Conservation (phyloP, 2,888 invertebrate genomes). For the Xanthostigma xanthostigma region DNA sequence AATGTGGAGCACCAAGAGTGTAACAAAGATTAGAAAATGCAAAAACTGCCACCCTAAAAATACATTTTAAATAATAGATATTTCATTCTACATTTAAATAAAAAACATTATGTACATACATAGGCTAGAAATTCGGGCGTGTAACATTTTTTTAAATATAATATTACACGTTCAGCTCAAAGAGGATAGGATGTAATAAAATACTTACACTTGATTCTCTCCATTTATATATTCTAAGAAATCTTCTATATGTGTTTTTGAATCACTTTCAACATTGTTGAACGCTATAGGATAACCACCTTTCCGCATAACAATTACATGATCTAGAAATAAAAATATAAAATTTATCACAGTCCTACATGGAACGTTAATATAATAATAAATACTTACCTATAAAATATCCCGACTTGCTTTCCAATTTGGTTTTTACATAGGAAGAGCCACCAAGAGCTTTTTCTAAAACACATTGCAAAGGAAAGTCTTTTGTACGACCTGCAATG, state of each 20-base stretch:
- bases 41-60: constrained; percentile 42
- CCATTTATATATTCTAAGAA: constrained; percentile 13
- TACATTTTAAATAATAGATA: too few relatives aligned
- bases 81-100: too few relatives aligned
- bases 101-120: too few relatives aligned
- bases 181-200: neutral
- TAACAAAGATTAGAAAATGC: constrained; percentile 37
- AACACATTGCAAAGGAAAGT: constrained; percentile 30
- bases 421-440: constrained; percentile 33
- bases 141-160: neutral
- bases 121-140: too few relatives aligned
- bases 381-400: constrained; percentile 19
- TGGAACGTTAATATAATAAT: neutral
- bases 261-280: constrained; percentile 15
- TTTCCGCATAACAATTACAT: constrained; percentile 34
- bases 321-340: constrained; percentile 25
- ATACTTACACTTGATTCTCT: constrained; percentile 31
- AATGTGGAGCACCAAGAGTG: constrained; percentile 39
- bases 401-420: constrained; percentile 32
- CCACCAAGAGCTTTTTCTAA: constrained; percentile 42
- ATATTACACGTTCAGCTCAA: too few relatives aligned
- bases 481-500: constrained; percentile 10
- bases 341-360: too few relatives aligned
- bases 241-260: constrained; percentile 29
- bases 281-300: constrained; percentile 35